A percentile compares a stretch with the other conserved stretches of the same genome.
phyloP scores from a whole-genome alignment of 2,888 invertebrate genomes.

The Sylvicola cinctus region DNA sequence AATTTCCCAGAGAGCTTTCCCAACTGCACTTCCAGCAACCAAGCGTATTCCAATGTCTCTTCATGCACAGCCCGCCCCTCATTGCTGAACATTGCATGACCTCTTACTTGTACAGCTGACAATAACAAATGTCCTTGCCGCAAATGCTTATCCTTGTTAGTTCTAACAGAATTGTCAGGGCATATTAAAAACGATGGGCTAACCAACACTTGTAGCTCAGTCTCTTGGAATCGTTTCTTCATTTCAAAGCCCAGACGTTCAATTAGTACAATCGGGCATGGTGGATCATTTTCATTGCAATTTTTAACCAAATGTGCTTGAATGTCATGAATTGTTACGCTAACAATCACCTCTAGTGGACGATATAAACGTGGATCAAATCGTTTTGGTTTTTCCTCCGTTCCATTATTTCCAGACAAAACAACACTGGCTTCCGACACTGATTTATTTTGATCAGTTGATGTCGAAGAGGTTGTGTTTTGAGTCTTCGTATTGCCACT shows the following conservation, averaged over 20 bases:
- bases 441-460: slow-evolving; percentile 21
- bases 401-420: slow-evolving; percentile 7
- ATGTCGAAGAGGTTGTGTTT: slow-evolving; percentile 23
- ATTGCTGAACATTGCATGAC: slow-evolving; percentile 93
- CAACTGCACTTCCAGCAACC: slow-evolving; percentile 87
- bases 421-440: slow-evolving; percentile 21
- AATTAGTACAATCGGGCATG: slow-evolving; percentile 72
- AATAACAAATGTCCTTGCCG: slow-evolving; percentile 71
- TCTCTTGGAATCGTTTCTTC: slow-evolving; percentile 84
- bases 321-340: slow-evolving; percentile 85
- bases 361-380: slow-evolving; percentile 79
- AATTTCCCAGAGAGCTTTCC: slow-evolving; percentile 85
- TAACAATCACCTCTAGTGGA: slow-evolving; percentile 78
- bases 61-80: slow-evolving; percentile 74
- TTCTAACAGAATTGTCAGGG: slow-evolving; percentile 47
- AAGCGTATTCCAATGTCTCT: slow-evolving; percentile 92
- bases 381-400: slow-evolving; percentile 41
- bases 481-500: slow-evolving; percentile 15
- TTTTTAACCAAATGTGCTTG: slow-evolving; percentile 87
- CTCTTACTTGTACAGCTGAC: slow-evolving; percentile 71
- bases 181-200: slow-evolving; percentile 75
- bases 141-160: slow-evolving; percentile 47
- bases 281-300: slow-evolving; percentile 74
- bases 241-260: slow-evolving; percentile 94
- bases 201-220: slow-evolving; percentile 69